Evolutionary conservation across 2,888 invertebrate species (phyloP), one percentile per base, ranked within the genome.

Genomic region (Onchidella celtica): DNA sequence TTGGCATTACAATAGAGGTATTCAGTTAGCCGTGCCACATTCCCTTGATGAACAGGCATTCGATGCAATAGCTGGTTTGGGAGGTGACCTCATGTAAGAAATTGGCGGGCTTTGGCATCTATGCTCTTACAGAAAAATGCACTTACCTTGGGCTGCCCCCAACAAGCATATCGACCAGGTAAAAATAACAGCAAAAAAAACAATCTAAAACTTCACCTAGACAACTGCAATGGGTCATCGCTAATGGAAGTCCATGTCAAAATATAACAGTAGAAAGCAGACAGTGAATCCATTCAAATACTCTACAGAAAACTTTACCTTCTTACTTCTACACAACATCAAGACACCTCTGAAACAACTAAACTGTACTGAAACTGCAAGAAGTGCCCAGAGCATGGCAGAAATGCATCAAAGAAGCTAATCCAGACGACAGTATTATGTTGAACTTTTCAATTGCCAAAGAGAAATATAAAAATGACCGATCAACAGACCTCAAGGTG

Each of bases 401-500:
- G 57, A 57, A 3, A 57, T 24, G n/a, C 17, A 24, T n/a, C 57
- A 57, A 17, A 2, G 29, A 32, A 65, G 29, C 14, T 29, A 66
- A 1, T 66, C 17, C 27, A 66, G 38, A 57, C 68, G n/a, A n/a
- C n/a, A n/a, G n/a, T n/a, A n/a, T n/a, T n/a, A n/a, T n/a, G n/a
- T n/a, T n/a, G n/a, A n/a, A n/a, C n/a, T n/a, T n/a, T n/a, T n/a
- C n/a, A n/a, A n/a, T n/a, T n/a, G n/a, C n/a, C n/a, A n/a, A n/a
- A n/a, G n/a, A n/a, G n/a, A n/a, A n/a, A n/a, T n/a, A n/a, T n/a
- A n/a, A n/a, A n/a, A n/a, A n/a, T n/a, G n/a, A n/a, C n/a, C n/a
- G n/a, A n/a, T n/a, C n/a, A n/a, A n/a, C 38, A 70, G 79, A 72
- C 79, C 73, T 65, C 73, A 66, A 79, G 79, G 66, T 79, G 79